Evolutionary conservation across 2,113 vertebrate genomes (phyloP).

Genomic region (Bambusicola thoracicus): DNA sequence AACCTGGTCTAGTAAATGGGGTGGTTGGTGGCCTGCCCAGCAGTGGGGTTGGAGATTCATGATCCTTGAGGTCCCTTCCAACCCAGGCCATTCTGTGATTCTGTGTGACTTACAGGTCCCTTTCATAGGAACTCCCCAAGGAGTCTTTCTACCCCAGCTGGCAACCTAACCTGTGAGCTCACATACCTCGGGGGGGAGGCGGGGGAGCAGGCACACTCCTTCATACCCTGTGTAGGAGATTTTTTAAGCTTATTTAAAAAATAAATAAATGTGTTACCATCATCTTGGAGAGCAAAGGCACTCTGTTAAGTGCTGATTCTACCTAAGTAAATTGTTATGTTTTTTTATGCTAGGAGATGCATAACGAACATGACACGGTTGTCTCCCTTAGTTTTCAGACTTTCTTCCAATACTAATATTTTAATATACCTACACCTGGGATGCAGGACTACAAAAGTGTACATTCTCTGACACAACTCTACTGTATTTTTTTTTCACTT

Average conservation of each 20-base stretch:
- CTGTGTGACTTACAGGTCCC: too few relatives aligned
- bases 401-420: neutral
- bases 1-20: too few relatives aligned
- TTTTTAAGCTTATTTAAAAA: neutral
- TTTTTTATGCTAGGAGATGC: fast-evolving
- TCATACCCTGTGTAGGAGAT: too few relatives aligned
- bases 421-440: neutral
- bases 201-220: too few relatives aligned
- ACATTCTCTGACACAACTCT: neutral
- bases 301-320: neutral
- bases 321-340: neutral
- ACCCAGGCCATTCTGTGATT: too few relatives aligned
- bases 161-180: too few relatives aligned
- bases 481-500: neutral
- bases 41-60: too few relatives aligned
- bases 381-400: fast-evolving
- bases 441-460: neutral
- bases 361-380: neutral
- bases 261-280: neutral
- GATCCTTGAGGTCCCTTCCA: too few relatives aligned
- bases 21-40: too few relatives aligned
- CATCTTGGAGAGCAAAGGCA: fast-evolving
- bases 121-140: too few relatives aligned
- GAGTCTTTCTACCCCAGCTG: too few relatives aligned
- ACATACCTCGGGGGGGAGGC: too few relatives aligned